Base-by-base conservation (phyloP, 2,113 vertebrate genomes). In the Python bivittatus region DNA sequence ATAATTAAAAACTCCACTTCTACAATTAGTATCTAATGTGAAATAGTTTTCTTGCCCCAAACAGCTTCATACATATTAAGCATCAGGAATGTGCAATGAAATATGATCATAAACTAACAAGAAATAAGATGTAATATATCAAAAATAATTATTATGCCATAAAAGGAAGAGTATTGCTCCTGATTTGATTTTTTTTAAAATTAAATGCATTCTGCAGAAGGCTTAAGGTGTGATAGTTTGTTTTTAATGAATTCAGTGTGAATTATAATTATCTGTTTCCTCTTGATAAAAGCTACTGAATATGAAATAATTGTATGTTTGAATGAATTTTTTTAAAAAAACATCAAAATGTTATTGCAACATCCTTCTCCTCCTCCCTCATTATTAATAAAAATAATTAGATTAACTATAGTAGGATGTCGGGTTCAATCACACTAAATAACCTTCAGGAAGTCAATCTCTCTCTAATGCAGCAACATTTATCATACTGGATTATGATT, bases 161-260 rank as follows among this genome's bases (percentile, higher is more conserved):
- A 96, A 96, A 96, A 95, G 84, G 83, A 17, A 95, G 94, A 58
- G 84, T 84, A 88, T 96, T 94, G 86, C 94, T 94, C 96, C 94
- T 38, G 60, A 7, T 79, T 88, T 64, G 42, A 87, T 94, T 92
- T 44, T 95, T 87, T 94, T 89, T 89, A 64, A 94, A 57, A 88
- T 2, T 23, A 88, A 96, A 96, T 96, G 95, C 94, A 95, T 95
- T 93, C 79, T 92, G 56, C 88, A 94, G 60, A 93, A 83, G 4
- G 29, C 94, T 94, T 96, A 94, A 94, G 91, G 85, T 89, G 92
- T 72, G 88, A 42, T 95, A 89, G 38, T 64, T 94, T 91, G 92
- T 95, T 96, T 95, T 96, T 88, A 94, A 64, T 52, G 0, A 17
- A 86, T 57, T 52, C 60, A 90, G 86, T 90, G 93, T 94, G 20